Percentiles rank a stretch among this genome's conserved stretches.
Conservation (phyloP, 2,113 vertebrate species). For the Channa maculata region DNA sequence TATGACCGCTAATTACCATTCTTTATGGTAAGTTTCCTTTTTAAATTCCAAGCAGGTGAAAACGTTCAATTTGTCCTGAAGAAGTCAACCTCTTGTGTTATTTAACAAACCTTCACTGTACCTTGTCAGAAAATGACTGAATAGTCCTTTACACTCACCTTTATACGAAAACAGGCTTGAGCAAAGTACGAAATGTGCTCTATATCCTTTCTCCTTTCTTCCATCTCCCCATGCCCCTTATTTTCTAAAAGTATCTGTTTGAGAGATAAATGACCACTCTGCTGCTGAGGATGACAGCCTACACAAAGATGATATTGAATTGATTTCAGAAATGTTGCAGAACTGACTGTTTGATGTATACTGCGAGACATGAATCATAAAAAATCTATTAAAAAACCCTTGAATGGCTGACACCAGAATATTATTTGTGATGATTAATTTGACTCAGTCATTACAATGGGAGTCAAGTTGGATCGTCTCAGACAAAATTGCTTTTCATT, state of each 20-base stretch:
- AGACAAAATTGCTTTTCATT: constrained; percentile 95
- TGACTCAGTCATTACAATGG: constrained; percentile 95
- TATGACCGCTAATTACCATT: too few relatives aligned
- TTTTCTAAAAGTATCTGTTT: constrained; percentile 88
- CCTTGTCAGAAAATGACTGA: constrained; percentile 17
- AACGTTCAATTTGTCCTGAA: too few relatives aligned
- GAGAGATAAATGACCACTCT: constrained; percentile 87
- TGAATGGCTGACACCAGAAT: constrained; percentile 93
- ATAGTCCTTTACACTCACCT: constrained; percentile 39
- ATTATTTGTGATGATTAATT: constrained; percentile 98
- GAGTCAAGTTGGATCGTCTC: constrained; percentile 89
- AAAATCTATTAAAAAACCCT: constrained; percentile 98
- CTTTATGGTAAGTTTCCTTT: too few relatives aligned
- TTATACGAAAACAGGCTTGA: constrained; percentile 44
- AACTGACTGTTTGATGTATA: constrained; percentile 92
- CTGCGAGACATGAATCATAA: constrained; percentile 92
- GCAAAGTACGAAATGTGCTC: constrained; percentile 50
- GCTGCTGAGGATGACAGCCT: constrained; percentile 90
- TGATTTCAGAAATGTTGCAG: constrained; percentile 93
- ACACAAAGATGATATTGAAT: constrained; percentile 93
- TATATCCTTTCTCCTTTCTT: constrained; percentile 69
- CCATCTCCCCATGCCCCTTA: constrained; percentile 69
- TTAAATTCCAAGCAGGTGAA: too few relatives aligned
- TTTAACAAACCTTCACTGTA: constrained; percentile 34
- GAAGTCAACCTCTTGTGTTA: neutral